Conservation (phyloP, 64 coral and sea anemone genomes). For the Montipora capricornis region DNA sequence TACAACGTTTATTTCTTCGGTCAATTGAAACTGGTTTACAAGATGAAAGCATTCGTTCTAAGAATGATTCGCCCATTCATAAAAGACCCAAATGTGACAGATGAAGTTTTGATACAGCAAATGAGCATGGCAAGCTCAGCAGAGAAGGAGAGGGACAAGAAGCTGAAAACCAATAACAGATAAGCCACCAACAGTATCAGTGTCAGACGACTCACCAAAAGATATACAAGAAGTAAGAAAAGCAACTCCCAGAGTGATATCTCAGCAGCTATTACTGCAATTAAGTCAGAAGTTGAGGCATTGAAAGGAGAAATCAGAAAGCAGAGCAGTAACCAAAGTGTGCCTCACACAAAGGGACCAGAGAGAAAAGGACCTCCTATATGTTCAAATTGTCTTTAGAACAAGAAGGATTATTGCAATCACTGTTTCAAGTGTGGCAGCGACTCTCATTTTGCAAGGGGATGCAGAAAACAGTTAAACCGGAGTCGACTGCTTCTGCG, state of each 20-base stretch:
- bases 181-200: constrained; percentile 21
- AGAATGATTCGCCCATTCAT: constrained; percentile 65
- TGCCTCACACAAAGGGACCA: neutral
- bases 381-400: constrained; percentile 48
- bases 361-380: constrained; percentile 47
- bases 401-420: constrained; percentile 37
- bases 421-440: neutral
- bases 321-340: neutral
- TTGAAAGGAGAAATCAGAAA: constrained; percentile 58
- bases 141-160: constrained; percentile 78
- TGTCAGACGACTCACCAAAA: constrained; percentile 21
- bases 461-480: constrained; percentile 31
- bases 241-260: constrained; percentile 48
- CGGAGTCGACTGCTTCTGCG: neutral
- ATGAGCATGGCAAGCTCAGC: constrained; percentile 58
- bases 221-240: constrained; percentile 22
- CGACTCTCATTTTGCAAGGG: constrained; percentile 39
- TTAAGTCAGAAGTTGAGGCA: constrained; percentile 61
- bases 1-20: constrained; percentile 62
- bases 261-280: constrained; percentile 56
- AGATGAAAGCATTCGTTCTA: constrained; percentile 72
- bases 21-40: constrained; percentile 73
- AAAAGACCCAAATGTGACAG: constrained; percentile 55
- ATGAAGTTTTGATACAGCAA: constrained; percentile 69
- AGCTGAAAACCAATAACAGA: constrained; percentile 25